Base-by-base conservation (phyloP, 2,888 invertebrate species). In the Latrodectus elegans region DNA sequence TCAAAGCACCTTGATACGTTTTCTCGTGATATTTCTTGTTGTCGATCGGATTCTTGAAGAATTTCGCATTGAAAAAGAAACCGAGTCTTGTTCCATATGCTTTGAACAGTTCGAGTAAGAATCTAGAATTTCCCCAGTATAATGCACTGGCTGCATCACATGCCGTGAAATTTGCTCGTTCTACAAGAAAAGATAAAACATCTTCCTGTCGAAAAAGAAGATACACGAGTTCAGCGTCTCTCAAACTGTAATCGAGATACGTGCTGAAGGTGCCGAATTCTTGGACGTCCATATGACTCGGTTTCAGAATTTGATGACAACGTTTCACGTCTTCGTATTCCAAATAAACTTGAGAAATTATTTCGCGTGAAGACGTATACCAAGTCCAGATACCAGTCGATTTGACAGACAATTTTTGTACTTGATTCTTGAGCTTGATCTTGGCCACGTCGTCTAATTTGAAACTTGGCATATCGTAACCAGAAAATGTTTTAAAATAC, bases 1-100 rank as follows among this genome's bases (percentile, higher is more conserved):
- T 84, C 8, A 84, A 49, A 15, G 74, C 74, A 1, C 84, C 84
- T 60, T 84, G 84, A 17, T 79, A 85, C 17, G n/a, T 85, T n/a
- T 49, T 2, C 4, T 74, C 38, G 8, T 67, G 15, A 52, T 60
- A 79, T 6, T 68, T 67, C 11, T 52, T 11, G 12, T 6, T 11
- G 11, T 15, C 1, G 1, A 55, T 52, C 11, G 10, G 49, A 12
- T 14, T 73, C n/a, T 67, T 53, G 55, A 74, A 82, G 38, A 49
- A 73, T 10, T 65, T 17, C 10, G 12, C 17, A 11, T 81, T 81
- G 4, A 73, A 14, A 53, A 81, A 81, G 49, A 38, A 81, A 8
- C 81, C 81, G 15, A 81, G 17, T 6, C 14, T 4, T 0, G 81
- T 81, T n/a, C 81, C 81, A 6, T 53, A 67, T 0, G 81, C 67